Conservation (phyloP, 2,888 invertebrate genomes). For the Uropetala carovei region DNA sequence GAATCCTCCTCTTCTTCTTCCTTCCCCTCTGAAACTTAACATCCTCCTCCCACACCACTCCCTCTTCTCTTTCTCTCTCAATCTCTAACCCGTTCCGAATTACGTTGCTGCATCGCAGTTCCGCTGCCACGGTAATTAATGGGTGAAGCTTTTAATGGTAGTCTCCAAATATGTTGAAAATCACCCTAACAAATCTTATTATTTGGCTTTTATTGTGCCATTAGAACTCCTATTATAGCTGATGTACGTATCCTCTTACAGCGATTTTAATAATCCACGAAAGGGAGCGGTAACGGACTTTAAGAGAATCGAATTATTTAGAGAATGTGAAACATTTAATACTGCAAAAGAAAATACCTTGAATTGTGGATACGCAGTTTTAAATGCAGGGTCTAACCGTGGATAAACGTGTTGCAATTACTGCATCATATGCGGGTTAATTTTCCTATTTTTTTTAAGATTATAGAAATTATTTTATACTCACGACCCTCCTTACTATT, state of each 20-base stretch:
- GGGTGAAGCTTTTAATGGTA: constrained; percentile 32
- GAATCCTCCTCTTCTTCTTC: neutral
- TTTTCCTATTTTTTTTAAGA: no score
- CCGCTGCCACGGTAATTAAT: constrained; percentile 42
- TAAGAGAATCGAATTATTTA: no score
- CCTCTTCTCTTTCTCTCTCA: neutral
- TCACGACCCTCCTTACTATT: no score
- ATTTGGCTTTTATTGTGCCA: neutral
- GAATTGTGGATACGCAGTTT: no score
- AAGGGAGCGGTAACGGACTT: no score
- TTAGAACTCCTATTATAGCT: neutral
- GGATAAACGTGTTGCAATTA: no score
- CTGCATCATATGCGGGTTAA: no score
- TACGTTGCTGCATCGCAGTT: constrained; percentile 40
- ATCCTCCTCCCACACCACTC: neutral
- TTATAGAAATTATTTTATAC: no score
- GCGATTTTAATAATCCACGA: neutral
- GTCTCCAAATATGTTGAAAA: constrained; percentile 38
- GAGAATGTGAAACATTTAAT: no score
- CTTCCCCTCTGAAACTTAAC: neutral
- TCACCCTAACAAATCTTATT: constrained; percentile 24
- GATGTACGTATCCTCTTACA: neutral
- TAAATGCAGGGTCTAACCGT: no score
- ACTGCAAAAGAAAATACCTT: no score
- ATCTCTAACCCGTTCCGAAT: neutral